Evolutionary conservation across 30 jellyfish, hydroid and myxozoan species (phyloP).

Genomic region (Aurelia aurita complex sp. Pacific): DNA sequence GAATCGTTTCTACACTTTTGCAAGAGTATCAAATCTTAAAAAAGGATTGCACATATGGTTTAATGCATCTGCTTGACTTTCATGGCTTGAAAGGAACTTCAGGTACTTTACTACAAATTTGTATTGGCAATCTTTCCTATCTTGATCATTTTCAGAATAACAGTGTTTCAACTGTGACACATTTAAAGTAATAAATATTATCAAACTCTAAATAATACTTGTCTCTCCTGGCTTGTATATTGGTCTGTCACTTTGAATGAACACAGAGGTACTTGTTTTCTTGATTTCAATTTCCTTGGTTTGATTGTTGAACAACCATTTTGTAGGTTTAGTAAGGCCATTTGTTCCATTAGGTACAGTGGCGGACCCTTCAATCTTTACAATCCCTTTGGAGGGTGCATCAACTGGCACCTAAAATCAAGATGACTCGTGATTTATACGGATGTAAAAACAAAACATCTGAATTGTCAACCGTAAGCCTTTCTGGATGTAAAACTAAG

Average conservation of each 20-base stretch:
- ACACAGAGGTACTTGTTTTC: conserved; percentile 38
- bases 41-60: too few species aligned
- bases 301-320: conserved; percentile 38
- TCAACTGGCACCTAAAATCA: conserved; percentile 22
- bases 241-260: conserved; percentile 95
- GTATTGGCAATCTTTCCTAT: too few species aligned
- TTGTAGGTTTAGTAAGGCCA: conserved; percentile 22
- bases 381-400: conserved; percentile 36
- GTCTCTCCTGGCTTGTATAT: conserved; percentile 96
- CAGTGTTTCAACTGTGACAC: too few species aligned
- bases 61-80: too few species aligned
- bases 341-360: conserved; percentile 13
- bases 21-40: too few species aligned
- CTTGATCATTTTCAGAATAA: too few species aligned
- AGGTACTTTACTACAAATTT: too few species aligned
- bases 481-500: not conserved
- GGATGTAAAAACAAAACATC: not conserved
- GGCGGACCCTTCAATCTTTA: conserved; percentile 37
- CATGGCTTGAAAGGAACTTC: too few species aligned
- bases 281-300: conserved; percentile 35
- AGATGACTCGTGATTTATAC: not conserved
- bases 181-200: too few species aligned
- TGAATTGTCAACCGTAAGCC: not conserved
- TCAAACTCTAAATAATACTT: conserved; percentile 23
- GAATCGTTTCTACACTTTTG: too few species aligned